Evolutionary conservation across 2,113 vertebrate genomes (phyloP).

Genomic region (Pterocles orientalis): DNA sequence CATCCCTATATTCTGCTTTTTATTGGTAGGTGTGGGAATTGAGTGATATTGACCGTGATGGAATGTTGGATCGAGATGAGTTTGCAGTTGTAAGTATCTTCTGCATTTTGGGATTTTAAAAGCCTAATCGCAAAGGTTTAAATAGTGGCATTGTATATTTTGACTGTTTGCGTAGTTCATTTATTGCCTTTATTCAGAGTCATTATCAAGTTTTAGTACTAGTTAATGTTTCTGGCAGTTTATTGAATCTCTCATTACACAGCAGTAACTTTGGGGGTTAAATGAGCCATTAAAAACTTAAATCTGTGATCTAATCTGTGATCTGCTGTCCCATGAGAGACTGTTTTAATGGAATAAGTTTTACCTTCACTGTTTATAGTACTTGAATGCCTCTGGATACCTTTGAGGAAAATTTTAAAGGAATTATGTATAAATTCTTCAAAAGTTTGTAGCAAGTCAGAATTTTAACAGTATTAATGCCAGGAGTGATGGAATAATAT

Average conservation of each 20-base stretch:
- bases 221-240: neutral
- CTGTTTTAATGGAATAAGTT: neutral
- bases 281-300: neutral
- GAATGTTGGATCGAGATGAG: conserved; percentile 96
- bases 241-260: neutral
- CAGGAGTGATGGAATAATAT: neutral
- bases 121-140: neutral
- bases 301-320: neutral
- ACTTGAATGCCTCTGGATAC: neutral
- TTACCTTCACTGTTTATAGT: neutral
- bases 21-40: conserved; percentile 92
- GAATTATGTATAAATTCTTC: neutral
- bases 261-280: neutral
- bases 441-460: neutral
- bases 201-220: neutral
- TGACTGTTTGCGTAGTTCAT: neutral
- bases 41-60: conserved; percentile 96
- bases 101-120: neutral
- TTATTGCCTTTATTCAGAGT: neutral
- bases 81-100: conserved; percentile 94
- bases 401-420: neutral
- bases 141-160: neutral
- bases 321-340: neutral
- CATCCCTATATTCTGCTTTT: conserved; percentile 5
- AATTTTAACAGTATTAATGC: neutral